Evolutionary conservation across 2,113 vertebrate species (phyloP).

Genomic region (Cyrtonyx montezumae): DNA sequence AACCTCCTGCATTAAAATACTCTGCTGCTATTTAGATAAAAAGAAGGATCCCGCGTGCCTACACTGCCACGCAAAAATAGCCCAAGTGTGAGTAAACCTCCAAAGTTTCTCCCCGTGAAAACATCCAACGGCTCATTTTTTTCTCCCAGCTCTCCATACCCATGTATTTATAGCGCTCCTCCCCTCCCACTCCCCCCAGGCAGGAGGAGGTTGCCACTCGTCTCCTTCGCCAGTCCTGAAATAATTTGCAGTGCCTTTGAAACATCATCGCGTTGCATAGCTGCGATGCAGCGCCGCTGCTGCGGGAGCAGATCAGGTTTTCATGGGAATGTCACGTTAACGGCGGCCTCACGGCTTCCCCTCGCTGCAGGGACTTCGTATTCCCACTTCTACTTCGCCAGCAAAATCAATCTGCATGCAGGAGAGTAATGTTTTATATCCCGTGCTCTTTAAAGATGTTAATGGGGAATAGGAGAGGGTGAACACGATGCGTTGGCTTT

Average conservation of each 20-base stretch:
- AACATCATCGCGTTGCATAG: conserved; percentile 63
- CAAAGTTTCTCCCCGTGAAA: conserved; percentile 50
- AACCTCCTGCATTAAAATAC: conserved; percentile 60
- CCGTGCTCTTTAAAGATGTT: not conserved
- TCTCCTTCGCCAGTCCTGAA: conserved; percentile 48
- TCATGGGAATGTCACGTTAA: conserved; percentile 28
- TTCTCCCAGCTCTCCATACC: not conserved
- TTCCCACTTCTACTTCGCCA: not conserved
- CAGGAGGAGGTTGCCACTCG: conserved; percentile 53
- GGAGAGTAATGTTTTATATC: not conserved
- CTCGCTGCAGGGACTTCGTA: not conserved
- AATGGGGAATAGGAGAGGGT: not conserved
- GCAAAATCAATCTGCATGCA: not conserved
- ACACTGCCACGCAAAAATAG: conserved; percentile 50
- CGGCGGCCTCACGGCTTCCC: not conserved
- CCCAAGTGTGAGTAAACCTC: conserved; percentile 58
- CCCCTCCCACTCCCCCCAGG: conserved; percentile 51
- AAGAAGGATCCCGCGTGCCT: conserved; percentile 58
- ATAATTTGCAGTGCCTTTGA: conserved; percentile 70
- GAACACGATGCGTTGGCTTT: not conserved
- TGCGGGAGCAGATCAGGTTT: conserved; percentile 39
- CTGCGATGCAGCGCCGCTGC: conserved; percentile 58
- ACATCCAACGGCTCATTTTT: not conserved
- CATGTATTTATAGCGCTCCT: conserved; percentile 64
- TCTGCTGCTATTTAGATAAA: conserved; percentile 61